Evolutionary conservation across 2,888 invertebrate species (phyloP).

Genomic region (Chrysina gloriosa): DNA sequence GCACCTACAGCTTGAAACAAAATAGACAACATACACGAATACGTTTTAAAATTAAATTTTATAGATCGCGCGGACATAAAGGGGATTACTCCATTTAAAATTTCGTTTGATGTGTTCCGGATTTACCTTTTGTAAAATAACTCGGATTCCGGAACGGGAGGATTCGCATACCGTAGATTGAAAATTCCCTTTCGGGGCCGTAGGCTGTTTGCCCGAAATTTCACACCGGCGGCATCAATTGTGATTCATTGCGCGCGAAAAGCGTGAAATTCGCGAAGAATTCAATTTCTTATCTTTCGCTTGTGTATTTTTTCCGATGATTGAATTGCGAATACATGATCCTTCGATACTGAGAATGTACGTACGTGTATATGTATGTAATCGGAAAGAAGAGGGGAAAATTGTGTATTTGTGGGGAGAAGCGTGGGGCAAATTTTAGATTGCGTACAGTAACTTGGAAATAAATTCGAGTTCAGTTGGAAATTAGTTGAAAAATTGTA

Average conservation of each 20-base stretch:
- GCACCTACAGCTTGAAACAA: not conserved
- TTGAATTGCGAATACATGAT: too few species aligned
- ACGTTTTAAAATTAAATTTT: constrained; percentile 6
- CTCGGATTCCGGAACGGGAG: constrained; percentile 10
- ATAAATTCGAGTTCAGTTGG: too few species aligned
- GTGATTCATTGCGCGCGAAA: not conserved
- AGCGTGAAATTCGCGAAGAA: not conserved
- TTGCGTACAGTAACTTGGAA: too few species aligned
- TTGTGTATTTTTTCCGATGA: not conserved
- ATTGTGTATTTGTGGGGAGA: too few species aligned
- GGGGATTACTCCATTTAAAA: constrained; percentile 17
- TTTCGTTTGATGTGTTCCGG: constrained; percentile 5
- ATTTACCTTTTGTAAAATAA: constrained; percentile 1
- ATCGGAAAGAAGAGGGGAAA: too few species aligned
- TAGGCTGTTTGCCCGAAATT: constrained; percentile 1
- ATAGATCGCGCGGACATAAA: not conserved
- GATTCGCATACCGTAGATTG: constrained; percentile 6
- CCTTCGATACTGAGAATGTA: too few species aligned
- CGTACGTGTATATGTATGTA: too few species aligned
- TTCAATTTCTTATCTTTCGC: not conserved
- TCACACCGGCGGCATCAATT: not conserved
- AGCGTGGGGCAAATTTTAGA: too few species aligned
- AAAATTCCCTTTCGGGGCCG: constrained; percentile 12
- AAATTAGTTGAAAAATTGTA: too few species aligned
- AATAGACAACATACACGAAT: not conserved